Evolutionary conservation across 2,113 vertebrate species (phyloP).

Genomic region (Amphilophus citrinellus): DNA sequence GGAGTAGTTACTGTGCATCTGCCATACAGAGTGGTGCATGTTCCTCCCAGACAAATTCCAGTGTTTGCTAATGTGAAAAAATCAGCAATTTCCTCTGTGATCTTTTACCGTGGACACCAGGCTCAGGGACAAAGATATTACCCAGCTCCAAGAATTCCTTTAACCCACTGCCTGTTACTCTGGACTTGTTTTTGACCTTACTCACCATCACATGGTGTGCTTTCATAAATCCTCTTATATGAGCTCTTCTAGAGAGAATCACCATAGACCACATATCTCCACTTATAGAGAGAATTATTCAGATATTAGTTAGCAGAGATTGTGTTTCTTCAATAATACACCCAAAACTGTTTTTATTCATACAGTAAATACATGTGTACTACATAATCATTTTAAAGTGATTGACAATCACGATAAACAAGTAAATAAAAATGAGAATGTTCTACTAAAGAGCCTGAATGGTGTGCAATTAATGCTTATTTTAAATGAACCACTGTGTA

Average conservation of each 20-base stretch:
- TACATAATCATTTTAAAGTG: background rate
- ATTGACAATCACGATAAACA: background rate
- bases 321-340: background rate
- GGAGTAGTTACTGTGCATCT: conserved; percentile 8
- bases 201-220: background rate
- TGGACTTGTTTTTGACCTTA: background rate
- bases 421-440: background rate
- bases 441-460: background rate
- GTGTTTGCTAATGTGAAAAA: background rate
- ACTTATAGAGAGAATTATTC: background rate
- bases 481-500: background rate
- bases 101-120: background rate
- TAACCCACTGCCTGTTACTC: background rate
- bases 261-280: background rate
- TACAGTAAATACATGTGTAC: background rate
- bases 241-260: background rate
- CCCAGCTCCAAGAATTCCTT: background rate
- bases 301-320: background rate
- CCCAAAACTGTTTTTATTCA: background rate
- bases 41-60: background rate
- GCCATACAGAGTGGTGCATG: background rate
- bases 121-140: background rate
- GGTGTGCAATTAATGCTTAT: too few relatives aligned
- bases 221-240: background rate
- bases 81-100: background rate